Evolutionary conservation across 1,140 invertebrate genomes (phyloP), one percentile per base, ranked within the genome.

Genomic region (Thaumetopoea pityocampa): DNA sequence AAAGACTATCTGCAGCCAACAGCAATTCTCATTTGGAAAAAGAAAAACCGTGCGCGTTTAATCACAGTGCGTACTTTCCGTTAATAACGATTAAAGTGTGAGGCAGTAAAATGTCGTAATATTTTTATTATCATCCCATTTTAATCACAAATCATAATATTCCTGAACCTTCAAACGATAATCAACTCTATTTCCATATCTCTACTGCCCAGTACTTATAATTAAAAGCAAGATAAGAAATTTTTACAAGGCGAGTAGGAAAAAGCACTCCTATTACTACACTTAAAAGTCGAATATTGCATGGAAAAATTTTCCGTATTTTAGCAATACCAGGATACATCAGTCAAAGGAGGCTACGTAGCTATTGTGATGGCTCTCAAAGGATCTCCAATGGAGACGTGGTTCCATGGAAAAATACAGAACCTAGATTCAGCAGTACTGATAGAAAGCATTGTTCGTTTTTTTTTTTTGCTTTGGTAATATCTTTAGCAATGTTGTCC

Each of bases 161-260:
- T n/a, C n/a, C n/a, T n/a, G n/a, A n/a, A n/a, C n/a, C n/a, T n/a
- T n/a, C n/a, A n/a, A n/a, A n/a, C n/a, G n/a, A n/a, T n/a, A n/a
- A n/a, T n/a, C n/a, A n/a, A n/a, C n/a, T n/a, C 32, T 37, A 34
- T 50, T 50, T 44, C 43, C 46, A 36, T 43, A 59, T 48, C 38
- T 47, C 14, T 17, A 30, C 27, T 15, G 26, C 43, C 51, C 48
- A 24, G 36, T 41, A 45, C 42, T 50, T 43, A 41, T 57, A 52
- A 58, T 53, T 42, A n/a, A n/a, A n/a, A n/a, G 24, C 33, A 33
- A 33, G 37, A 47, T 54, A 51, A n/a, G n/a, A n/a, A 51, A 59
- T 59, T 28, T 34, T 37, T 28, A 45, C 34, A 47, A 35, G 26
- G n/a, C 10, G 17, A 3, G 8, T 14, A 6, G n/a, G n/a, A n/a